phyloP scores from a whole-genome alignment of 2,797 vertebrate species.

The Delichon dasypus region DNA sequence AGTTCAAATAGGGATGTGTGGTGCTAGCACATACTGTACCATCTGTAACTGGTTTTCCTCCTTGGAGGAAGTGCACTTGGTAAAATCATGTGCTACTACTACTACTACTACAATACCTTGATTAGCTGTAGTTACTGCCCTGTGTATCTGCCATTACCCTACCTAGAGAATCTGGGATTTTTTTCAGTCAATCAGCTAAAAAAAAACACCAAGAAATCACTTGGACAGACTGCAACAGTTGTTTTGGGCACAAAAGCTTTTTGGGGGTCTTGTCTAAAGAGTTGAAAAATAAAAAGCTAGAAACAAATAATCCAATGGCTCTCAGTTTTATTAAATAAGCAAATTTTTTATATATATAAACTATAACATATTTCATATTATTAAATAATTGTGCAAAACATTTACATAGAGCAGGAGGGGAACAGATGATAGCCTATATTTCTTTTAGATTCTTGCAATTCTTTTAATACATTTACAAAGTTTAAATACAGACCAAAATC shows the following conservation, averaged over 20 bases:
- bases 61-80: background rate
- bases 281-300: background rate
- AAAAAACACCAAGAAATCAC: background rate
- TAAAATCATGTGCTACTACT: background rate
- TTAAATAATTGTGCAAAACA: constrained; percentile 58
- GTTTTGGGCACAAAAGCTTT: background rate
- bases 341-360: background rate
- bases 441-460: background rate
- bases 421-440: background rate
- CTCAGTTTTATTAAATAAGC: constrained; percentile 51
- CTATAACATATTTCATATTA: constrained; percentile 10
- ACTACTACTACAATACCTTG: background rate
- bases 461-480: background rate
- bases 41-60: background rate
- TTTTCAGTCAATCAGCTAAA: background rate
- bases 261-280: background rate
- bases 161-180: background rate
- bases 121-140: background rate
- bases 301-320: constrained; percentile 40
- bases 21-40: background rate
- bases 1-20: background rate
- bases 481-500: constrained; percentile 9
- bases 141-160: background rate
- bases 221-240: background rate
- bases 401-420: background rate